Evolutionary conservation across 2,797 vertebrate species (phyloP).

Genomic region (Mormyrops attenuatus): DNA sequence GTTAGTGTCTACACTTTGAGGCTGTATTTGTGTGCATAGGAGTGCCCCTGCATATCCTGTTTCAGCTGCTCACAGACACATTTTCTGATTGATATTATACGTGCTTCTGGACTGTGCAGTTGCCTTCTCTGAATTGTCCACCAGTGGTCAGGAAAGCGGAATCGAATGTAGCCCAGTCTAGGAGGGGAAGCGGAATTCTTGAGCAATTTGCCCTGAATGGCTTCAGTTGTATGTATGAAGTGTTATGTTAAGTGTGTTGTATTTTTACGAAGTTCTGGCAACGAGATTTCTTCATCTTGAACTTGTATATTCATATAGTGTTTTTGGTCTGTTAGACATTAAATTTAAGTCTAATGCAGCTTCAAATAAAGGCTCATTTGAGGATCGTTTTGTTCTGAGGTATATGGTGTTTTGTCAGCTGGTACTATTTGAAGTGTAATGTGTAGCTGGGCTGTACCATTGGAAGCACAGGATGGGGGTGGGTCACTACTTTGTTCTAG

Average conservation of each 20-base stretch:
- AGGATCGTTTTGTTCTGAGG: neutral
- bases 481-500: neutral
- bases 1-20: conserved; percentile 18
- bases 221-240: neutral
- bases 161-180: neutral
- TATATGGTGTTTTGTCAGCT: neutral
- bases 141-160: neutral
- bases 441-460: neutral
- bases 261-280: neutral
- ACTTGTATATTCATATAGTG: neutral
- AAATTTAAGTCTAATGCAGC: neutral
- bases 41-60: neutral
- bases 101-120: neutral
- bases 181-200: neutral
- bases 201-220: neutral
- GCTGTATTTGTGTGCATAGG: conserved; percentile 40
- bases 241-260: neutral
- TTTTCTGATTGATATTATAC: neutral
- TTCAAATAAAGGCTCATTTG: neutral
- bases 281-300: neutral
- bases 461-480: neutral
- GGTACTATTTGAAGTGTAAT: neutral
- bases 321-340: neutral
- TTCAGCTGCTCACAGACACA: neutral
- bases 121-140: neutral